These are phyloP conservation scores for Scaptomyza flava DNA, from an alignment of 2,888 invertebrate species.

Conservation along the genomic window DNA sequence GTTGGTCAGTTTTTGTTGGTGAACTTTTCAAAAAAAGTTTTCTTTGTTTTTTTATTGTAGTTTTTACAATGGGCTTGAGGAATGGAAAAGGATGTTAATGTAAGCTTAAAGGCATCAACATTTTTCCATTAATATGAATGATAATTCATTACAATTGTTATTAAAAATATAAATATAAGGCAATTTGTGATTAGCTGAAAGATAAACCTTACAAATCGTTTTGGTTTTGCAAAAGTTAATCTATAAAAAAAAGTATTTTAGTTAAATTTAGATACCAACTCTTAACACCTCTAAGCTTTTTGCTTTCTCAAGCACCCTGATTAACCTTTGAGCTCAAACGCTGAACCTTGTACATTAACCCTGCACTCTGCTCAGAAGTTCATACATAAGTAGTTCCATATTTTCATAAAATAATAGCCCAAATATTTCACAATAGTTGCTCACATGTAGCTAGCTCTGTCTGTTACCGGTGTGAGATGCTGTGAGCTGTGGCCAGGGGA, in stretches of 20 bases:
- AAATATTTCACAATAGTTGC: conserved; percentile 12
- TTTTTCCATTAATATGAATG: too few relatives aligned
- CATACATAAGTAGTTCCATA: conserved; percentile 2
- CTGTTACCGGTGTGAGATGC: conserved; percentile 18
- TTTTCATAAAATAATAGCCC: conserved; percentile 1
- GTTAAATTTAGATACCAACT: too few relatives aligned
- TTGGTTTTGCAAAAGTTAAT: too few relatives aligned
- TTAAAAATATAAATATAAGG: too few relatives aligned
- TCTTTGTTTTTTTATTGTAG: not conserved
- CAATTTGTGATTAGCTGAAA: too few relatives aligned
- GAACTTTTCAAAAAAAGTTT: not conserved
- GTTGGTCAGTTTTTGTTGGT: not conserved
- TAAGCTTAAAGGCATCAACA: too few relatives aligned
- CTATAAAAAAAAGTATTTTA: too few relatives aligned
- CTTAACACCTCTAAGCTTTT: not conserved
- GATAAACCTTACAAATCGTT: too few relatives aligned
- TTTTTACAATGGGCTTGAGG: too few relatives aligned
- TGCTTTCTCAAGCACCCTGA: not conserved
- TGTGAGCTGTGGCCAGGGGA: conserved; percentile 44
- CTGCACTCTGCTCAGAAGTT: not conserved
- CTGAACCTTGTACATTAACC: conserved; percentile 10
- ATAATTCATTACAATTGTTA: too few relatives aligned
- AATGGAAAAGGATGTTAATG: too few relatives aligned
- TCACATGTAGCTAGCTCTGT: conserved; percentile 8
- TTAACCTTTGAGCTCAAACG: conserved; percentile 12